These are phyloP conservation scores for Mareca penelope DNA, from an alignment of 2,797 vertebrate species.

Conservation along the genomic window DNA sequence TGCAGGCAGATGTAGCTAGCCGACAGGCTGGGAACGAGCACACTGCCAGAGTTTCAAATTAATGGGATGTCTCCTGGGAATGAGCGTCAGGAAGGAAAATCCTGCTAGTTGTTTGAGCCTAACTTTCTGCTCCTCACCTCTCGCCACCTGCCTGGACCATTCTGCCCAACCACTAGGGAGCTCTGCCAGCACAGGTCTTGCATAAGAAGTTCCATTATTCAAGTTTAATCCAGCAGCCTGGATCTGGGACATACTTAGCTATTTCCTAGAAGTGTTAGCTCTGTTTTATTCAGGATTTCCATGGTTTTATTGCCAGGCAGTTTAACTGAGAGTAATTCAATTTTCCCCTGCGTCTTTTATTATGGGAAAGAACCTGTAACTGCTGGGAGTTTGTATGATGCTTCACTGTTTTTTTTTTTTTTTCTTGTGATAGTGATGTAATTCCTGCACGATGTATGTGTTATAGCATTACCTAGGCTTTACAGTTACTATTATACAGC, in stretches of 20 bases:
- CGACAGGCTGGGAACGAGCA: background rate
- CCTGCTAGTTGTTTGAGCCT: background rate
- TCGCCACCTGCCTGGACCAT: background rate
- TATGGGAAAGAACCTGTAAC: background rate
- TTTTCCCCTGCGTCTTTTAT: background rate
- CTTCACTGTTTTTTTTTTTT: background rate
- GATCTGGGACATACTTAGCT: background rate
- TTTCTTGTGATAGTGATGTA: background rate
- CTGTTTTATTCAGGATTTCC: constrained; percentile 46
- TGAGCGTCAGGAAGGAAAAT: background rate
- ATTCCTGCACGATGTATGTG: background rate
- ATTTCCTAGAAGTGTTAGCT: background rate
- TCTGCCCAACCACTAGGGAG: background rate
- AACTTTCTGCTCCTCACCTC: background rate
- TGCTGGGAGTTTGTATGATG: background rate
- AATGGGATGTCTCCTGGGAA: background rate
- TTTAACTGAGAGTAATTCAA: constrained; percentile 7
- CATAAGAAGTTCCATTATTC: background rate
- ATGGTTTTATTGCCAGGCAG: constrained; percentile 16
- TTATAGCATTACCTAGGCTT: background rate
- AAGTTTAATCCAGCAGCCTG: background rate
- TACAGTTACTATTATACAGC: background rate
- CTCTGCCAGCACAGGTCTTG: background rate
- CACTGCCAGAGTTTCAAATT: background rate
- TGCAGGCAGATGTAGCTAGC: background rate